Base-by-base conservation (phyloP, 2,888 invertebrate genomes). In the Patella ulyssiponensis region DNA sequence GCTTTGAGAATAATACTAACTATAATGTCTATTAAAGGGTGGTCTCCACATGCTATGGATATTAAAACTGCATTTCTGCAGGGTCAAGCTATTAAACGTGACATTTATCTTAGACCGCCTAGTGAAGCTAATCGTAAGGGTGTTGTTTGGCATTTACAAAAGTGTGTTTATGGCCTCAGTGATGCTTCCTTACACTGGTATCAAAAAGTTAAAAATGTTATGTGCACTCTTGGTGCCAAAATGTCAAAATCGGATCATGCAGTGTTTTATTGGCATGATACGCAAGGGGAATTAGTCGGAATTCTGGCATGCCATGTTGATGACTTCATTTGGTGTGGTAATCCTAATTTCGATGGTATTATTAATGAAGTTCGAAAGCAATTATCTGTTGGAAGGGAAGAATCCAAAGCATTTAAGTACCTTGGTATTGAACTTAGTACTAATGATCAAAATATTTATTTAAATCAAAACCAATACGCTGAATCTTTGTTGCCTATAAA, bases 241-340 rank as follows among this genome's bases (percentile, higher is more conserved):
- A 54, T 27, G 64, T 69, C 69, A 15, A 54, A 70, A 44, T 52
- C 69, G 1, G 75, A 76, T 52, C 73, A 64, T 12, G 71, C 76
- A 27, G 75, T 78, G n/a, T 78, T 76, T 69, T 78, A 73, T 69
- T 27, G 23, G 23, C 58, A 58, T 69, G 52, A 69, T 15, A 56
- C 70, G 44, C 51, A 69, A 44, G 58, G 58, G 11, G 20, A 58
- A n/a, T 15, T 76, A 14, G 20, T 54, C 17, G 78, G 73, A 5
- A 72, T 76, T 14, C n/a, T 78, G 56, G 76, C 76, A 69, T 69
- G 79, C 69, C 76, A 79, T 74, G 76, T 79, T 20, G 79, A 79
- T 69, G 75, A 69, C 27, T 75, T 75, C 17, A 69, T 69, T 15
- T 75, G 75, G 75, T 69, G 69, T 20, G 75, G 75, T 20, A 70